Evolutionary conservation across 2,888 invertebrate genomes (phyloP).

Genomic region (Drosophila neonasuta): DNA sequence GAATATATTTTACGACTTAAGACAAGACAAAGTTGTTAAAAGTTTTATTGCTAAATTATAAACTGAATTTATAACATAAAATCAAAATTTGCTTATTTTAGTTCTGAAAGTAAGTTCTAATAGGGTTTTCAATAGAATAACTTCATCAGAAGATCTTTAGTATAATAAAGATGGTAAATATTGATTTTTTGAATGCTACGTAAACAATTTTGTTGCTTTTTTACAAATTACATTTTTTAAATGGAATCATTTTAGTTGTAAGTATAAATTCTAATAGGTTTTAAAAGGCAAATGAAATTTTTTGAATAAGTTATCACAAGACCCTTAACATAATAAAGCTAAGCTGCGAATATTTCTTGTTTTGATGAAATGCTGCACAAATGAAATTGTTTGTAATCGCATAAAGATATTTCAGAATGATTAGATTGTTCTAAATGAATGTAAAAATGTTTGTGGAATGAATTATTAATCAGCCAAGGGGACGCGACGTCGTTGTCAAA

Average conservation of each 20-base stretch:
- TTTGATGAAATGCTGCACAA: neutral
- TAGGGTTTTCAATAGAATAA: neutral
- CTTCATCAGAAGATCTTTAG: no score
- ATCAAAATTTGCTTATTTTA: neutral
- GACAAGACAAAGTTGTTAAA: no score
- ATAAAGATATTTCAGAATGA: constrained; percentile 15
- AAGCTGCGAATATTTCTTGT: neutral
- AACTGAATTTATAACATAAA: no score
- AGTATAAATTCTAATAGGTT: neutral
- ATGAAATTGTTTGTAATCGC: neutral
- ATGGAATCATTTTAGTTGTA: no score
- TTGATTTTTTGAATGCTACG: no score
- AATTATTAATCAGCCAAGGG: constrained; percentile 20
- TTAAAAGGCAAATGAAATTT: neutral
- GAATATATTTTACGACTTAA: no score
- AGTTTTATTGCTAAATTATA: no score
- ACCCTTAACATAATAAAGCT: neutral
- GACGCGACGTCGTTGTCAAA: constrained; percentile 6
- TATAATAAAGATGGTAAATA: no score
- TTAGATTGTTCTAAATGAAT: constrained; percentile 15
- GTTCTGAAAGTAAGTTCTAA: neutral
- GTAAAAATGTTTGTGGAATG: constrained; percentile 7
- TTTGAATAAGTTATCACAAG: neutral
- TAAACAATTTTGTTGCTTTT: no score
- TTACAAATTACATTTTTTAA: no score